phyloP scores from a whole-genome alignment of 2,113 vertebrate species.

The Eulemur rufifrons region DNA sequence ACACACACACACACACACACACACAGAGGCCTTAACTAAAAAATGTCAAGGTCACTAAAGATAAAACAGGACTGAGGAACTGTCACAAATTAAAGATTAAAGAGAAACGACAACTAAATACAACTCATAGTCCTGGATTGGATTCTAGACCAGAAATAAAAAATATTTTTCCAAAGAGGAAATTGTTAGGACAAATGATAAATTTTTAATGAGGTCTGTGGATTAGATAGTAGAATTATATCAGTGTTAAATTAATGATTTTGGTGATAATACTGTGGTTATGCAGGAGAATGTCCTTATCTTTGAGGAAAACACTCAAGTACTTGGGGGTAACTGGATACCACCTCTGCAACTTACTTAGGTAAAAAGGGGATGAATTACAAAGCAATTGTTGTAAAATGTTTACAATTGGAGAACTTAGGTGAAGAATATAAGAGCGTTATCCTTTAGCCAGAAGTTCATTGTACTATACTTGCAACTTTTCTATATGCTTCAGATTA shows the following conservation, averaged over 20 bases:
- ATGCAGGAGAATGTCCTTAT: not conserved
- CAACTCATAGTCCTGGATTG: not conserved
- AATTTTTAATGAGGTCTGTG: not conserved
- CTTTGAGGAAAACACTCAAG: not conserved
- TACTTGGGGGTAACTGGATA: not conserved
- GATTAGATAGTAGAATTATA: not conserved
- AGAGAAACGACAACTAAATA: not conserved
- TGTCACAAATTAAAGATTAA: not conserved
- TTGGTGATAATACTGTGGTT: not conserved
- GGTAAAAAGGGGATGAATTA: not conserved
- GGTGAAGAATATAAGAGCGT: not conserved
- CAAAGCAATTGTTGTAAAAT: not conserved
- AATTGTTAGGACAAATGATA: not conserved
- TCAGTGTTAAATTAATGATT: not conserved
- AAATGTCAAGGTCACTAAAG: slow-evolving; percentile 18
- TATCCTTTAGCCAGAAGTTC: not conserved
- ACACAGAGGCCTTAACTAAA: not conserved
- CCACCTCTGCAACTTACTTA: not conserved
- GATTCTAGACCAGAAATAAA: not conserved
- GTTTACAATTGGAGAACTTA: not conserved
- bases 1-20: no score
- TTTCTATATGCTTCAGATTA: not conserved
- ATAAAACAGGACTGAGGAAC: not conserved
- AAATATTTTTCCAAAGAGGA: slow-evolving; percentile 10
- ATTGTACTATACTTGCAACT: not conserved